Conservation (phyloP, 1,140 invertebrate genomes). For the Leptinotarsa texana region DNA sequence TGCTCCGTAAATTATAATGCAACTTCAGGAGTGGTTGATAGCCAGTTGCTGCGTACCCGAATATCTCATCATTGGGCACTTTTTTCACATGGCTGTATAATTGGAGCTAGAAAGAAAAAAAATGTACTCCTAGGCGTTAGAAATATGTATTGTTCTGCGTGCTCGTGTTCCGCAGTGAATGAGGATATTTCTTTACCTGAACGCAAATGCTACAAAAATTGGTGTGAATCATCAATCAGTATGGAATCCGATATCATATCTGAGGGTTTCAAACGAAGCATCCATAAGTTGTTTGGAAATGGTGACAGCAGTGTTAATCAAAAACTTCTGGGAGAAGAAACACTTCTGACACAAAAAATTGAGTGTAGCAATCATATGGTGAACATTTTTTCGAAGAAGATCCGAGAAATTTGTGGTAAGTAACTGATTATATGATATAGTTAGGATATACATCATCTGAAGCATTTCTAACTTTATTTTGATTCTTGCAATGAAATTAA, state of each 20-base stretch:
- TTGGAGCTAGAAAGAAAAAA: constrained; percentile 47
- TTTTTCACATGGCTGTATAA: constrained; percentile 25
- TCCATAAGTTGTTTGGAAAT: constrained; percentile 50
- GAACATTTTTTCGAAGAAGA: constrained; percentile 37
- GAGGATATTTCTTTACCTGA: constrained; percentile 12
- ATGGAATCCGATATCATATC: constrained; percentile 54
- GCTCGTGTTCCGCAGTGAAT: constrained; percentile 19
- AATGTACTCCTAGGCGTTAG: constrained; percentile 33
- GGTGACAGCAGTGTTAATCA: constrained; percentile 35
- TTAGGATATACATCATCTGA: neutral
- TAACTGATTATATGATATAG: neutral
- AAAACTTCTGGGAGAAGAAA: constrained; percentile 21
- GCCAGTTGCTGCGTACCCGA: too few relatives aligned
- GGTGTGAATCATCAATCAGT: constrained; percentile 39
- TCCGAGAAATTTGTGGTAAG: neutral
- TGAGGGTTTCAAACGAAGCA: constrained; percentile 51
- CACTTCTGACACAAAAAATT: constrained; percentile 35
- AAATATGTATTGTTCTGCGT: constrained; percentile 53
- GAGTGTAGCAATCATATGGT: constrained; percentile 52
- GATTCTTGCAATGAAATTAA: too few relatives aligned
- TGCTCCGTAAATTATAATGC: too few relatives aligned
- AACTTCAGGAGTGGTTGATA: constrained; percentile 42
- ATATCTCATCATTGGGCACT: too few relatives aligned
- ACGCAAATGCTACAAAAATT: constrained; percentile 43
- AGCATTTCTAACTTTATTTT: neutral